Evolutionary conservation across 1,140 invertebrate genomes (phyloP).

Genomic region (Paralvinella palmiformis): DNA sequence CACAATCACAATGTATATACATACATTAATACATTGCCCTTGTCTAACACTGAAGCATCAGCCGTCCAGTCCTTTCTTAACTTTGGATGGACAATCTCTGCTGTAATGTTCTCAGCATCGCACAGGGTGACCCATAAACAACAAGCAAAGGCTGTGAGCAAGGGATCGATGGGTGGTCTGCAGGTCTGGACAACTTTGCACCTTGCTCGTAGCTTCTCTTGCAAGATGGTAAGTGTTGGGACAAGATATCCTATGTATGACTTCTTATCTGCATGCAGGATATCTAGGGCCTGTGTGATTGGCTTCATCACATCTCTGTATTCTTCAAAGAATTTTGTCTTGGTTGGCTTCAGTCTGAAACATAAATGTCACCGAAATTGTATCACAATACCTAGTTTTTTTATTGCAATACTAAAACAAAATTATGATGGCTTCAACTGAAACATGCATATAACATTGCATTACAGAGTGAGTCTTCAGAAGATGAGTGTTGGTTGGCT

Average conservation of each 20-base stretch:
- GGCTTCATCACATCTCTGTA: not conserved
- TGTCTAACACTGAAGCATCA: not conserved
- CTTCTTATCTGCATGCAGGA: not conserved
- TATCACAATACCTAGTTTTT: no score
- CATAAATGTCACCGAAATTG: no score
- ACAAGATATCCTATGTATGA: not conserved
- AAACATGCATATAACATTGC: no score
- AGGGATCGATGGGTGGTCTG: not conserved
- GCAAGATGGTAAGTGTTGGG: not conserved
- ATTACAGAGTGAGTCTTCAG: no score
- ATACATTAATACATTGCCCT: no score
- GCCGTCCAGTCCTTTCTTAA: not conserved
- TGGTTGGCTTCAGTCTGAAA: not conserved
- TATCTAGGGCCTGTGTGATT: not conserved
- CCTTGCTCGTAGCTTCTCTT: not conserved
- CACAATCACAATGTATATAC: no score
- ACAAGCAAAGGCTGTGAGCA: not conserved
- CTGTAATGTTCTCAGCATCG: not conserved
- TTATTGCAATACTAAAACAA: no score
- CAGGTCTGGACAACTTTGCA: not conserved
- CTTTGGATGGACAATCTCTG: not conserved
- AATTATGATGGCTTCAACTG: no score
- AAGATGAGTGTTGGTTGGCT: no score
- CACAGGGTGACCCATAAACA: not conserved
- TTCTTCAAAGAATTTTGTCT: not conserved